Evolutionary conservation across 2,888 invertebrate genomes (phyloP).

Genomic region (Conops quadrifasciatus): DNA sequence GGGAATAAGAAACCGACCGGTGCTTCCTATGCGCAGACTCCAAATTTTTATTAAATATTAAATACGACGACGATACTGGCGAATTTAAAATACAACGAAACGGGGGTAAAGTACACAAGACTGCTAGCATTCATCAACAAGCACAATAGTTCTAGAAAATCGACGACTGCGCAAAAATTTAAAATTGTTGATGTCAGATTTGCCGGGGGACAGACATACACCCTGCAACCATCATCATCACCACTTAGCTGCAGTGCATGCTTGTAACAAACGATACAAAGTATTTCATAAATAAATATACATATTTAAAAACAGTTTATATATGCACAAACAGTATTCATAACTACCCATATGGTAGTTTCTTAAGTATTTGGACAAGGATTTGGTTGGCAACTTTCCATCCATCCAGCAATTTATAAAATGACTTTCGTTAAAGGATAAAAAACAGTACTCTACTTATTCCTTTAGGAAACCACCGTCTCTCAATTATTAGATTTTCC

Average conservation of each 20-base stretch:
- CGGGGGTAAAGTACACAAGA: neutral
- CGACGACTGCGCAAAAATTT: conserved; percentile 11
- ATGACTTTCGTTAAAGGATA: no score
- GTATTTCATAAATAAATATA: neutral
- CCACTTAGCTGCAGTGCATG: no score
- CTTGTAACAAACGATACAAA: neutral
- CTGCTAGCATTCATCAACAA: neutral
- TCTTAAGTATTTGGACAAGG: no score
- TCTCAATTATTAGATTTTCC: no score
- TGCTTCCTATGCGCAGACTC: conserved; percentile 25
- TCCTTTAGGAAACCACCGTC: no score
- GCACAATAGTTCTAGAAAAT: neutral
- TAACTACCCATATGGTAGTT: no score
- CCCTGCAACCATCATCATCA: conserved; percentile 1
- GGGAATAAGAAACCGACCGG: conserved; percentile 14
- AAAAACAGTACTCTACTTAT: no score
- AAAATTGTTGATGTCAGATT: conserved; percentile 19
- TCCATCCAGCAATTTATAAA: no score
- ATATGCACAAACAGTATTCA: neutral
- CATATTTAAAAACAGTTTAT: neutral
- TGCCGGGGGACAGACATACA: neutral
- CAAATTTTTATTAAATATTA: conserved; percentile 17
- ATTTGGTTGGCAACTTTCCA: neutral
- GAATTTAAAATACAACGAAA: neutral
- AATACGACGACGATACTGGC: neutral